Percentiles rank a stretch among this genome's conserved stretches.
phyloP scores from a whole-genome alignment of 2,797 vertebrate species.

The Antennarius maculatus region DNA sequence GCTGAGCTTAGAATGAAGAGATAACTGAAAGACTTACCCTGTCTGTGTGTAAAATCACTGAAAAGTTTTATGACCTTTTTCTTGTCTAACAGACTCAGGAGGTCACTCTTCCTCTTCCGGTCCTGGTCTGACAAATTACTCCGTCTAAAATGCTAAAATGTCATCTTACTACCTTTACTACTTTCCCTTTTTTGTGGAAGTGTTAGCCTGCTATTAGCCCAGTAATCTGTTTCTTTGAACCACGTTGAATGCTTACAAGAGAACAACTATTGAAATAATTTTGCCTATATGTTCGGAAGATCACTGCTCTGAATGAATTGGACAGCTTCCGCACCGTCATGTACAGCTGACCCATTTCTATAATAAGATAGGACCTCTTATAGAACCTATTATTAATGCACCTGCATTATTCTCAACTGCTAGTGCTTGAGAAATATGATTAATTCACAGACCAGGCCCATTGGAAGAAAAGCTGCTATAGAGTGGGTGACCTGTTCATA shows the following conservation, averaged over 20 bases:
- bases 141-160: too few species aligned
- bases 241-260: too few species aligned
- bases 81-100: background rate
- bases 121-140: too few species aligned
- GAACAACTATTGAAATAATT: too few species aligned
- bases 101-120: too few species aligned
- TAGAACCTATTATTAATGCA: constrained; percentile 4
- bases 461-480: constrained; percentile 1
- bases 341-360: constrained; percentile 3
- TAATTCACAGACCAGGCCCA: constrained; percentile 33
- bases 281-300: too few species aligned
- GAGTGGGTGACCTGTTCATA: constrained; percentile 39
- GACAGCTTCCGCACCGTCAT: too few species aligned
- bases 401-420: background rate
- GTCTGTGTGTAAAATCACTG: background rate
- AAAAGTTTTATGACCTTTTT: background rate
- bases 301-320: too few species aligned
- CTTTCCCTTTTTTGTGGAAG: too few species aligned
- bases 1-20: too few species aligned
- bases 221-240: background rate
- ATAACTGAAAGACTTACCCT: too few species aligned
- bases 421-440: constrained; percentile 29
- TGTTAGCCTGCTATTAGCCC: background rate
- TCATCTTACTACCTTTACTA: too few species aligned
- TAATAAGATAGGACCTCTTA: background rate